Percentiles rank a stretch among this genome's conserved stretches.
phyloP scores from a whole-genome alignment of 1,140 invertebrate species.

The Melipona quadrifasciata region DNA sequence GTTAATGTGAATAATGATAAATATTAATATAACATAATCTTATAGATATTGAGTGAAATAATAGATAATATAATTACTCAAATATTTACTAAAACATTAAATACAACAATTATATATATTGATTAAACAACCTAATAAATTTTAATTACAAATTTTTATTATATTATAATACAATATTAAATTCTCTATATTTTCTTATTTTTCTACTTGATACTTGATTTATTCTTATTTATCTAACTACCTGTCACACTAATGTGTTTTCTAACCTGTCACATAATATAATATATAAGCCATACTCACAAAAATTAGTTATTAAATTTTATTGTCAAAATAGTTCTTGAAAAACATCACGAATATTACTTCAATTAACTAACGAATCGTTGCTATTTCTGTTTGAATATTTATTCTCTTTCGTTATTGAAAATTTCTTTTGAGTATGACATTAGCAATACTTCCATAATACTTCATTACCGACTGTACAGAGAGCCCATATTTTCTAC shows the following conservation, averaged over 20 bases:
- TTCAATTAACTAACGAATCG: not conserved
- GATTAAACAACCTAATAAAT: not conserved
- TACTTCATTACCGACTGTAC: constrained; percentile 32
- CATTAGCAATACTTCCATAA: not conserved
- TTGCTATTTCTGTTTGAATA: not conserved
- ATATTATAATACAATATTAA: not conserved
- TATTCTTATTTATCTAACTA: not conserved
- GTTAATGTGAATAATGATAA: not conserved
- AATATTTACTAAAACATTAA: not conserved
- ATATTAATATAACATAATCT: not conserved
- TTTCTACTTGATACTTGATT: not conserved
- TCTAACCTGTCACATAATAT: no score
- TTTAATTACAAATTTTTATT: not conserved
- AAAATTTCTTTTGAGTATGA: not conserved
- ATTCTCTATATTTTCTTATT: not conserved
- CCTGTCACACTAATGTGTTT: not conserved
- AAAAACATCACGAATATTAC: not conserved
- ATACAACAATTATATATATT: not conserved
- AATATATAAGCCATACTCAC: constrained; percentile 12
- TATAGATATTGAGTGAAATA: not conserved
- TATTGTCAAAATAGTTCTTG: not conserved
- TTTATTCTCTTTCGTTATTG: not conserved
- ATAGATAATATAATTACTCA: not conserved
- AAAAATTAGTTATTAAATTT: not conserved
- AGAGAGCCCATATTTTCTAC: not conserved